Conservation (phyloP, 1,140 invertebrate species). For the Venustaconcha ellipsiformis region DNA sequence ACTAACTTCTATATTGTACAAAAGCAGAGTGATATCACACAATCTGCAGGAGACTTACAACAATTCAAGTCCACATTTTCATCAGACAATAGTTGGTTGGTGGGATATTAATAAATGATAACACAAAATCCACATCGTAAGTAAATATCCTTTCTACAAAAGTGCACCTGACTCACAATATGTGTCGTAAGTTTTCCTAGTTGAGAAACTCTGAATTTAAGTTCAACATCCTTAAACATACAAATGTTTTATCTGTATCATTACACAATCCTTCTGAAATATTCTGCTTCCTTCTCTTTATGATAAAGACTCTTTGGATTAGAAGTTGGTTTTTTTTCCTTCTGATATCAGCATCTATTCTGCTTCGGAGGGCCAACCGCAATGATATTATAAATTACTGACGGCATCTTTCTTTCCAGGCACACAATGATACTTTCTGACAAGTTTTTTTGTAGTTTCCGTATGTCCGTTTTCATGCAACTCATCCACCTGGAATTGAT, state of each 20-base stretch:
- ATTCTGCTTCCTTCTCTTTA: conserved; percentile 15
- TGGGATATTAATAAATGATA: neutral
- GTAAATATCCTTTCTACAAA: neutral
- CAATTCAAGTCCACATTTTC: neutral
- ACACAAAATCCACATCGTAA: neutral
- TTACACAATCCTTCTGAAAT: conserved; percentile 4
- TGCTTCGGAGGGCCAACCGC: conserved; percentile 3
- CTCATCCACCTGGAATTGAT: conserved; percentile 26
- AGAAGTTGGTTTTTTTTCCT: neutral
- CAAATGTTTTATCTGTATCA: conserved; percentile 10
- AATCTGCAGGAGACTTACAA: neutral
- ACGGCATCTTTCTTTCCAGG: conserved; percentile 10
- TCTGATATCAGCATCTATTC: conserved; percentile 10
- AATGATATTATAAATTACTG: neutral
- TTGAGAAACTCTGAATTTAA: neutral
- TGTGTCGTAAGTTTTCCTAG: neutral
- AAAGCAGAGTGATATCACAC: neutral
- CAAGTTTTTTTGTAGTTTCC: conserved; percentile 3
- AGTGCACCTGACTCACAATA: neutral
- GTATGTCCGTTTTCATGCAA: conserved; percentile 18
- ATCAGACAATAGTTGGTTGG: neutral
- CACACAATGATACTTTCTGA: conserved; percentile 11
- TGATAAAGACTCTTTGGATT: conserved; percentile 11
- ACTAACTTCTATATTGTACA: neutral
- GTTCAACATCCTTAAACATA: conserved; percentile 20